A percentile compares a stretch with the other conserved stretches of the same genome.
Conservation (phyloP, 2,888 invertebrate species). For the Rhynchonema sp. region DNA sequence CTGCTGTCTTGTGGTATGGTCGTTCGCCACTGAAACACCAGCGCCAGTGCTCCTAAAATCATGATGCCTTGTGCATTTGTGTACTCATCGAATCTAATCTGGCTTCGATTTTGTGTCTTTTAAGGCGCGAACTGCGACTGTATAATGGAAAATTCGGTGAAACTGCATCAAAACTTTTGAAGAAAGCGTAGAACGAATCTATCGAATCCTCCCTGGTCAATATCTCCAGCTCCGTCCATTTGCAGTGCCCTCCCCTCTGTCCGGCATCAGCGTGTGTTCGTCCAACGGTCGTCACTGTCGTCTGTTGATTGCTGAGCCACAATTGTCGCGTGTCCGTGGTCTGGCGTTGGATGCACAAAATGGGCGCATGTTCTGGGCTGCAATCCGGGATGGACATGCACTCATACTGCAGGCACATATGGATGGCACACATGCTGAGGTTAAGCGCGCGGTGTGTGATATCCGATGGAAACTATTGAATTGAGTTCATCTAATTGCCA, state of each 20-base stretch:
- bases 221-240: neutral
- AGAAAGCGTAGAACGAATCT: too few species aligned
- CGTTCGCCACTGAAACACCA: too few species aligned
- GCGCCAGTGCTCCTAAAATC: too few species aligned
- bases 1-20: too few species aligned
- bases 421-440: neutral
- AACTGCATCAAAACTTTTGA: too few species aligned
- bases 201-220: too few species aligned
- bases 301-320: conserved; percentile 6
- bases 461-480: too few species aligned
- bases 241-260: neutral
- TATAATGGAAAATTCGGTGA: too few species aligned
- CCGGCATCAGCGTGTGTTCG: conserved; percentile 12
- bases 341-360: conserved; percentile 13
- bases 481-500: neutral
- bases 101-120: too few species aligned
- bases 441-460: neutral
- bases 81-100: too few species aligned
- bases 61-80: too few species aligned
- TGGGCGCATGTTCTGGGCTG: conserved; percentile 14
- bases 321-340: conserved; percentile 6
- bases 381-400: conserved; percentile 2
- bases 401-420: neutral
- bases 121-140: too few species aligned
- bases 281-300: conserved; percentile 13